A percentile compares a stretch with the other conserved stretches of the same genome.
phyloP scores from a whole-genome alignment of 2,797 vertebrate genomes.

The Platalea minor region DNA sequence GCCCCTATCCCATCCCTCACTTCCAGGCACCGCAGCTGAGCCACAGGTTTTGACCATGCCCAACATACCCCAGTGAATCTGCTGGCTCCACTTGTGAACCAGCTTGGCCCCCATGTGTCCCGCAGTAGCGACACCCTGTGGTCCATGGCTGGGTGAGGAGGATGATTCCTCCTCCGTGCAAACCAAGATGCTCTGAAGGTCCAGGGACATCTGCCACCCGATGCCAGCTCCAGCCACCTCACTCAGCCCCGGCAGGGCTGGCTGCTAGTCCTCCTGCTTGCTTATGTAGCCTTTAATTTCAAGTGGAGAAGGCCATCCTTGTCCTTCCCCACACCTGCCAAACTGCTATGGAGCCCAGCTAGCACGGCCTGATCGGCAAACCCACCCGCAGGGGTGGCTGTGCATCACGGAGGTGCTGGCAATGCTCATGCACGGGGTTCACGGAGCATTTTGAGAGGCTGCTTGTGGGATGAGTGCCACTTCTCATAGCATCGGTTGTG shows the following conservation, averaged over 20 bases:
- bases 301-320: not conserved
- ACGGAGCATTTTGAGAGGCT: not conserved
- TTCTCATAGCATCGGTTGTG: not conserved
- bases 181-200: not conserved
- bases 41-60: not conserved
- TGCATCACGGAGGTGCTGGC: not conserved
- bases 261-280: not conserved
- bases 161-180: not conserved
- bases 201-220: not conserved
- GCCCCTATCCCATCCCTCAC: not conserved
- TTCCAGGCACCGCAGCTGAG: not conserved
- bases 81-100: not conserved
- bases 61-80: not conserved
- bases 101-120: accelerated
- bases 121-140: accelerated
- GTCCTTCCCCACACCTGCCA: not conserved
- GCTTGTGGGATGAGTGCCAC: not conserved
- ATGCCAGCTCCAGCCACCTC: not conserved
- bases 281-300: not conserved
- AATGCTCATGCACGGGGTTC: accelerated
- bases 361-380: not conserved
- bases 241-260: accelerated
- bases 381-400: not conserved
- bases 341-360: not conserved
- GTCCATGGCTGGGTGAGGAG: not conserved